phyloP scores from a whole-genome alignment of 2,113 vertebrate species.

The Leuciscus idus region DNA sequence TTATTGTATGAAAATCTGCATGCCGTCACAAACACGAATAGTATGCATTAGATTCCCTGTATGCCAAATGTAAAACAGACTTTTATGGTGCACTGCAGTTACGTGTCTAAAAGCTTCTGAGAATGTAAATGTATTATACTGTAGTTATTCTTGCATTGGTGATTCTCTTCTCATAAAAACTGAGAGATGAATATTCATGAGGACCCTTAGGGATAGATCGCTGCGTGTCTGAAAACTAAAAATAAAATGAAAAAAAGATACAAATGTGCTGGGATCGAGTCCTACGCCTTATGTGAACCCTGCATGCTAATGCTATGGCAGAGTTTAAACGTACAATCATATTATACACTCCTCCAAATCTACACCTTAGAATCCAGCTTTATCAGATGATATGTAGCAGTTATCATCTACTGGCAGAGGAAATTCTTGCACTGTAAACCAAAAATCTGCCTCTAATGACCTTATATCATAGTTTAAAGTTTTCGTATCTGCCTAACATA shows the following conservation, averaged over 20 bases:
- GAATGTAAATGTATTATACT: neutral
- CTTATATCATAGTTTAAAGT: neutral
- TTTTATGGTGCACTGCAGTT: slow-evolving; percentile 24
- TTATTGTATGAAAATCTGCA: neutral
- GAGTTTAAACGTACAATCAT: neutral
- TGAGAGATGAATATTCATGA: slow-evolving; percentile 53
- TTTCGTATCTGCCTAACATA: neutral
- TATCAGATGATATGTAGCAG: neutral
- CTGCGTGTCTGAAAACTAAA: slow-evolving; percentile 56
- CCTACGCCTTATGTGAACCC: slow-evolving; percentile 23
- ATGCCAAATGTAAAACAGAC: neutral
- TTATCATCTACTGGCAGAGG: neutral
- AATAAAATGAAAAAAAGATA: slow-evolving; percentile 52
- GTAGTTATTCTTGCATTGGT: slow-evolving; percentile 23
- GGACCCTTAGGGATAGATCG: slow-evolving; percentile 41
- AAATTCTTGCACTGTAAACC: neutral
- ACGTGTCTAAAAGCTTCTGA: neutral
- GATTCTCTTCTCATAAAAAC: slow-evolving; percentile 43
- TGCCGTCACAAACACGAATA: neutral
- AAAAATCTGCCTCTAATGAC: slow-evolving; percentile 6
- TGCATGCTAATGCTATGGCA: neutral
- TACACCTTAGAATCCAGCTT: slow-evolving; percentile 5
- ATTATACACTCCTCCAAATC: slow-evolving; percentile 7
- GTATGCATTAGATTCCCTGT: slow-evolving; percentile 13
- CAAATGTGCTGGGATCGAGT: slow-evolving; percentile 41